These are phyloP conservation scores for Epinotia bilunana DNA, from an alignment of 2,888 invertebrate genomes.

Conservation along the genomic window DNA sequence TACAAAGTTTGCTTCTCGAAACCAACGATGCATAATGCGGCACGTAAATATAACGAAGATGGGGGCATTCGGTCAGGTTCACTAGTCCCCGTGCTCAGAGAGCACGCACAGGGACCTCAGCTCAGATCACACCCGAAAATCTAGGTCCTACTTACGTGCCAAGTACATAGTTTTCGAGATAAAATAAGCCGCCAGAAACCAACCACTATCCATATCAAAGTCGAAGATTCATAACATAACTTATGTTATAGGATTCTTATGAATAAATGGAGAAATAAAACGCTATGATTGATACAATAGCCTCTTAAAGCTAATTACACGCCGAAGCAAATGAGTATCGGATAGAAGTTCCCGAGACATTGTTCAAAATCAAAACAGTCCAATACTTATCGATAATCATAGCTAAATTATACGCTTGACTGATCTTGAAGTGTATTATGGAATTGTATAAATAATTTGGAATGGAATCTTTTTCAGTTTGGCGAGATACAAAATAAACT, in stretches of 20 bases:
- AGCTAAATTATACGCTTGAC: neutral
- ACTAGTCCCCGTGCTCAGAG: neutral
- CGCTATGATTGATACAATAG: constrained; percentile 50
- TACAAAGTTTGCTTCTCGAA: constrained; percentile 1
- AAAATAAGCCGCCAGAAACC: constrained; percentile 9
- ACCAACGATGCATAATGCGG: neutral
- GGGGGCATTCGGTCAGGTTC: neutral
- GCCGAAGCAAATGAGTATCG: constrained; percentile 20
- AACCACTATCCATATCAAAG: neutral
- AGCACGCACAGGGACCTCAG: neutral
- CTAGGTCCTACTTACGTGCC: too few relatives aligned
- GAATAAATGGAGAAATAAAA: constrained; percentile 47
- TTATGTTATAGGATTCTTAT: constrained; percentile 17
- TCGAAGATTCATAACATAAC: constrained; percentile 6
- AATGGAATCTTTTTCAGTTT: constrained; percentile 8
- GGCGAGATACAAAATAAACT: neutral
- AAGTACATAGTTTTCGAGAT: constrained; percentile 2
- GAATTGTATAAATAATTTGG: neutral
- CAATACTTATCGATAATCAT: neutral
- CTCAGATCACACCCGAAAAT: too few relatives aligned
- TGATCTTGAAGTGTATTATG: neutral
- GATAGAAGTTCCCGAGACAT: neutral
- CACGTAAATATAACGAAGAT: neutral
- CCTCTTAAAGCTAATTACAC: constrained; percentile 50
- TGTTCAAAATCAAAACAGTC: neutral